phyloP scores from a whole-genome alignment of 1,140 invertebrate genomes.

The Megalopta genalis region DNA sequence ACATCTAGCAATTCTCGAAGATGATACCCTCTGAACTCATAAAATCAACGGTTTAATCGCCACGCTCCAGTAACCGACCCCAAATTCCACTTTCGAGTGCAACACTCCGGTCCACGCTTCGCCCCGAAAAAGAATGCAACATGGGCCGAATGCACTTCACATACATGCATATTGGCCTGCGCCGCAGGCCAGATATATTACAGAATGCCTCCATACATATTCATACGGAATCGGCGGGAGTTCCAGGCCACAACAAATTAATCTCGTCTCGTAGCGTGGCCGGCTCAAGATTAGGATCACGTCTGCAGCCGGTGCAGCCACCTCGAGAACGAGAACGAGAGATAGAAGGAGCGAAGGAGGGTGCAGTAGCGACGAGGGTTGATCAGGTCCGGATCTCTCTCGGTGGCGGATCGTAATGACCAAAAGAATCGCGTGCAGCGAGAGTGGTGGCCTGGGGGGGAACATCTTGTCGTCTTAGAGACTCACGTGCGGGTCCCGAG shows the following conservation, averaged over 20 bases:
- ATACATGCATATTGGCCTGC: too few relatives aligned
- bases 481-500: conserved; percentile 24
- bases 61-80: too few relatives aligned
- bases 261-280: background rate
- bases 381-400: conserved; percentile 5
- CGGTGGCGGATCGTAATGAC: conserved; percentile 23
- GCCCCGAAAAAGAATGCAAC: too few relatives aligned
- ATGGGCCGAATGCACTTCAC: too few relatives aligned
- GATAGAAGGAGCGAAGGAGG: too few relatives aligned
- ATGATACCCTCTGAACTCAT: too few relatives aligned
- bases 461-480: conserved; percentile 20
- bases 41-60: too few relatives aligned
- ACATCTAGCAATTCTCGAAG: too few relatives aligned
- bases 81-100: too few relatives aligned
- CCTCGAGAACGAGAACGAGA: too few relatives aligned
- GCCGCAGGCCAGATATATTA: background rate
- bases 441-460: too few relatives aligned
- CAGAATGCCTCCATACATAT: background rate
- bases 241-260: background rate
- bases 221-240: background rate
- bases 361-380: background rate
- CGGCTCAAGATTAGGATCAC: conserved; percentile 11
- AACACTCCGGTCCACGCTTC: too few relatives aligned
- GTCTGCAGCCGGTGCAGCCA: conserved; percentile 12
- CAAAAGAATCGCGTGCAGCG: conserved; percentile 9